These are phyloP conservation scores for Eupithecia inturbata DNA, from an alignment of 2,888 invertebrate genomes.

Conservation along the genomic window DNA sequence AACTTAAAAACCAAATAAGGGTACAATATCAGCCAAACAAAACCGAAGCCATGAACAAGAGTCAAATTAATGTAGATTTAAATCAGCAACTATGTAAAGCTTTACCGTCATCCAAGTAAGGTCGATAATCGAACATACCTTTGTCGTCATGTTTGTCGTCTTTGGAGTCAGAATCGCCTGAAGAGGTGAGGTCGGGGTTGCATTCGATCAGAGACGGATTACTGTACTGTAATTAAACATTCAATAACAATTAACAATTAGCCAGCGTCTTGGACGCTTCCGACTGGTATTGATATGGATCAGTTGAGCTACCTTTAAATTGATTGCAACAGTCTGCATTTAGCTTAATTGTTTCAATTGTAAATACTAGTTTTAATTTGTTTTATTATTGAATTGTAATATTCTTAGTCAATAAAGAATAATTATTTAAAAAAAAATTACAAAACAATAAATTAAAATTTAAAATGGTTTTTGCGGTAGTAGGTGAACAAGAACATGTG, in stretches of 20 bases:
- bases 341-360: no score
- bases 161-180: slow-evolving; percentile 65
- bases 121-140: slow-evolving; percentile 53
- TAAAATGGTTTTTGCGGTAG: neutral
- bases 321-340: no score
- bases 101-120: slow-evolving; percentile 6
- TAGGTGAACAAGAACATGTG: neutral
- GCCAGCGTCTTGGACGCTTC: no score
- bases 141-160: slow-evolving; percentile 72
- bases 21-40: neutral
- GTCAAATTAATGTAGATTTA: neutral
- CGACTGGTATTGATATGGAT: no score
- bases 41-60: neutral
- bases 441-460: neutral
- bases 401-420: no score
- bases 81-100: neutral
- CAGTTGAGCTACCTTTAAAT: no score
- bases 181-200: slow-evolving; percentile 73
- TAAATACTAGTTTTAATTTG: no score
- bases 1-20: neutral
- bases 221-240: slow-evolving; percentile 55
- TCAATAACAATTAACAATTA: neutral
- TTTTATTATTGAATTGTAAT: no score
- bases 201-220: slow-evolving; percentile 69
- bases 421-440: no score